Conservation (phyloP, 1,140 invertebrate species). For the Macrobrachium rosenbergii region DNA sequence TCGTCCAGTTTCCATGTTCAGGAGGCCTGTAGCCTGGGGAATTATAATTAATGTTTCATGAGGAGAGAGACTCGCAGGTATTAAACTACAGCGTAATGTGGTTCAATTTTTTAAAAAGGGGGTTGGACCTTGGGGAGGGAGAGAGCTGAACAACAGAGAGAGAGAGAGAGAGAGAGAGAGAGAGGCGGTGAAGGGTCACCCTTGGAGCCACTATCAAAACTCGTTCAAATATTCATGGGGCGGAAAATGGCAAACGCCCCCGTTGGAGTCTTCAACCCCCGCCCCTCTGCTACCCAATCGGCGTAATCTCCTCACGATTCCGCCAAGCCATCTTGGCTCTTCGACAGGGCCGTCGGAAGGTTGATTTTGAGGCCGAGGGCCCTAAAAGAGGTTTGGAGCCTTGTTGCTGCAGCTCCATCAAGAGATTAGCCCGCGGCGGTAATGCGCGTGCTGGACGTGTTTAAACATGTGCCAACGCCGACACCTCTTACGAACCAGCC, state of each 20-base stretch:
- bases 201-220: constrained; percentile 37
- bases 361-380: not conserved
- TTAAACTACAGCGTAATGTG: no score
- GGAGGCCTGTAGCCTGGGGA: no score
- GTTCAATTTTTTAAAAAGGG: not conserved
- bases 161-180: not conserved
- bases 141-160: not conserved
- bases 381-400: not conserved
- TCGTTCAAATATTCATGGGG: constrained; percentile 41
- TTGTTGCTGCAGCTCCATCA: not conserved
- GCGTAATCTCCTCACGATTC: not conserved
- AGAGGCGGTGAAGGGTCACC: not conserved
- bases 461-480: not conserved
- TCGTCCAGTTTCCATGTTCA: no score
- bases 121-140: not conserved
- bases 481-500: not conserved
- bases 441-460: constrained; percentile 23
- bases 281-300: not conserved
- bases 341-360: not conserved
- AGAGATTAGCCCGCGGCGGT: constrained; percentile 33
- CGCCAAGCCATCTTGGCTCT: not conserved
- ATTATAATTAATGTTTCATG: no score
- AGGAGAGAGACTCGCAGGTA: no score
- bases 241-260: constrained; percentile 32
- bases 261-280: constrained; percentile 4